Evolutionary conservation across 1,140 invertebrate species (phyloP), one percentile per base, ranked within the genome.

Genomic region (Diploscapter pachys): DNA sequence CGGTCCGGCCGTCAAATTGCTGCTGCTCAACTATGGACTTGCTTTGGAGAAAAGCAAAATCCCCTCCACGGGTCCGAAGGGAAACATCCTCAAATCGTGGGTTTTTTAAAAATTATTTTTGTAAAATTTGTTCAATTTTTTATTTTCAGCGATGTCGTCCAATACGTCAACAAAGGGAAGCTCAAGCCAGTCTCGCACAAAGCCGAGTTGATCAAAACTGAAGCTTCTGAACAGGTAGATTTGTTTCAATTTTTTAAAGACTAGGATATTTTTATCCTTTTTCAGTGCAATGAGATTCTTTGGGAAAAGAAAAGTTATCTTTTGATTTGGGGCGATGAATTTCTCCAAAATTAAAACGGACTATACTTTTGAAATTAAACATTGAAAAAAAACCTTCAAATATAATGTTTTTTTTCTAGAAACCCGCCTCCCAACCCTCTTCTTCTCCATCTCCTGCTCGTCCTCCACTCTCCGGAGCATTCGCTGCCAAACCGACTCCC

Each of bases 1-100:
- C 50, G 73, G 73, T 50, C 73, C 73, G 31, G 73, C 73, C 6
- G 73, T 74, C 6, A 64, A 57, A 8, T 61, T 74, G 50, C 66
- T 74, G 2, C 53, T 74, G 3, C 64, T 66, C 48, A 65, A 74
- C 4, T 74, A 74, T 63, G 66, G 66, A 5, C 31, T 74, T 31
- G 61, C 68, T 6, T 59, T 63, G n/a, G 8, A 56, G n/a, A 65
- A 69, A 11, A 56, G 68, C 49, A 55, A 68, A 13, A 59, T 31
- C 31, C 31, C 31, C 31, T 31, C 63, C 61, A 64, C 64, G 48
- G 73, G 73, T 8, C 73, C 73, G n/a, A 74, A 74, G 64, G 70
- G 70, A 50, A 74, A 74, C 53, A 74, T 74, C 56, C 48, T 74
- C 5, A 74, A 74, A 69, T 31, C 31, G 31, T 31, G 31, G 31